Percentiles rank a stretch among this genome's conserved stretches.
These are phyloP conservation scores for Centropristis striata DNA, from an alignment of 2,113 vertebrate species.

Conservation along the genomic window DNA sequence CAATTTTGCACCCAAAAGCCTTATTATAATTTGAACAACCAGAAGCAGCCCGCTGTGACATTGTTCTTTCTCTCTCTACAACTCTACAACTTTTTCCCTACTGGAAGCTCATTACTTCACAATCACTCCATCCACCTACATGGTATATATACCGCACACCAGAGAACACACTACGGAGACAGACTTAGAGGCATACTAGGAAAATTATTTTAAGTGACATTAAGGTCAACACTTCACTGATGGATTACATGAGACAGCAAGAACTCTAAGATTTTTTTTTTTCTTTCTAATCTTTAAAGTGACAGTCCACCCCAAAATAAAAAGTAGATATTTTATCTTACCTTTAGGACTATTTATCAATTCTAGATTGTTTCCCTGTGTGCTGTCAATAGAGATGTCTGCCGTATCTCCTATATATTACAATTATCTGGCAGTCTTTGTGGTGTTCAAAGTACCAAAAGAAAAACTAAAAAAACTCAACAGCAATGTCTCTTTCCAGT, in stretches of 20 bases:
- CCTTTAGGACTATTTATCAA: too few species aligned
- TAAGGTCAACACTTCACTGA: background rate
- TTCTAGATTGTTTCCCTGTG: too few species aligned
- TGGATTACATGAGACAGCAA: background rate
- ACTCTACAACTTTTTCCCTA: background rate
- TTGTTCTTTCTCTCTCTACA: background rate
- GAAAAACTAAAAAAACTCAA: too few species aligned
- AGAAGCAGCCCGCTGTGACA: background rate
- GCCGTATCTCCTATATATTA: too few species aligned
- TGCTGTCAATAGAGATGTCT: too few species aligned
- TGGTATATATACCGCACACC: background rate
- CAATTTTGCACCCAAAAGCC: constrained; percentile 21
- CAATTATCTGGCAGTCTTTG: too few species aligned
- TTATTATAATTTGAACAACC: constrained; percentile 20
- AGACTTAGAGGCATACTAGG: constrained; percentile 19
- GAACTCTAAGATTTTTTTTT: background rate
- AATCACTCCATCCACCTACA: constrained; percentile 20
- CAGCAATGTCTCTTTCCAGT: too few species aligned
- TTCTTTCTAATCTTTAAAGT: background rate
- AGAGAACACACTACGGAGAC: constrained; percentile 8
- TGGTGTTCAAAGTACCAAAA: too few species aligned
- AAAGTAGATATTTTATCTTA: too few species aligned
- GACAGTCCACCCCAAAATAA: too few species aligned
- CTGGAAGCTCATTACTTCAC: constrained; percentile 35
- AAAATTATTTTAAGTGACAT: constrained; percentile 8